Base-by-base conservation (phyloP, 2,888 invertebrate genomes). In the Chrysina gloriosa region DNA sequence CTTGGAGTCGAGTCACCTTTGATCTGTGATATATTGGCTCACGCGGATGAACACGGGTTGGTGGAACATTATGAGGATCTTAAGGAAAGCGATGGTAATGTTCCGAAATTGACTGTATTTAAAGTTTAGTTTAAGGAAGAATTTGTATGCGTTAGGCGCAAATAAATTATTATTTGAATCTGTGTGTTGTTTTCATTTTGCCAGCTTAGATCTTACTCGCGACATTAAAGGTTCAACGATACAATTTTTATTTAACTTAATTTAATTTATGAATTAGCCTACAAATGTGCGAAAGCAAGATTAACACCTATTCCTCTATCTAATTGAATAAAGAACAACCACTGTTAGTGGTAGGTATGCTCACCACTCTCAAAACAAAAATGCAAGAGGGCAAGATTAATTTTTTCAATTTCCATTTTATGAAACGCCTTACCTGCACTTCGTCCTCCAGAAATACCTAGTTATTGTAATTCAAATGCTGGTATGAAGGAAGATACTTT, bases 1-100 rank as follows among this genome's bases (percentile, higher is more conserved):
- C 84, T 99, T 61, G 95, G 94, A n/a, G 95, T 98, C 0, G 97
- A 98, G 80, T 96, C 97, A 0, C 92, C 94, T 0, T 83, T 97
- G 5, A 91, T 98, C 74, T 97, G 97, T 84, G 90, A 93, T 76
- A 89, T 97, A 72, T 82, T 97, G 61, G 89, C 91, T 1, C 85
- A 89, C 71, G 94, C 93, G 0, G 95, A 97, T 82, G 90, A 93
- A 23, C 86, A 92, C 77, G 97, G 96, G 2, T 84, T 95, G 1
- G 84, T 90, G 1, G 84, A 82, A 70, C 79, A 74, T 19, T 67
- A 63, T 23, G 71, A 67, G 61, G 74, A 74, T 11, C 69, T 74
- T 67, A 75, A 73, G 23, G 63, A 67, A 19, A 68, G 64, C 50
- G 72, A 72, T 70, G 70, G 72, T 29, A 72, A 72, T 65, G 67